phyloP scores from a whole-genome alignment of 2,888 invertebrate genomes.

The Plagiodera versicolora region DNA sequence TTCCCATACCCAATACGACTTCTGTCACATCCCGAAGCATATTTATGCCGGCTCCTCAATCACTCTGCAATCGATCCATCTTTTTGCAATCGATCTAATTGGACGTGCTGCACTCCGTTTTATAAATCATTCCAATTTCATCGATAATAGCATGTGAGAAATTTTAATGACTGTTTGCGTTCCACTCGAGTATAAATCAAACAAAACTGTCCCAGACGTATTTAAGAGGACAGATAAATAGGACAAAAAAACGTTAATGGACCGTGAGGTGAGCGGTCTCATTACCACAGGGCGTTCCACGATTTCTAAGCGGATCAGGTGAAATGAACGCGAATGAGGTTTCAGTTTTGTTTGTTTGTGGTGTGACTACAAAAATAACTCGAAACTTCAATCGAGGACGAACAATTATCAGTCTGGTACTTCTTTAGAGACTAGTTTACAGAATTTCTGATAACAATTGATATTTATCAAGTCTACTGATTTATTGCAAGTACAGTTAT shows the following conservation, averaged over 20 bases:
- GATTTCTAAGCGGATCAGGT: neutral
- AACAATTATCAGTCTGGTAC: no score
- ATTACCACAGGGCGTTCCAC: slow-evolving; percentile 3
- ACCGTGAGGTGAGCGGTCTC: slow-evolving; percentile 6
- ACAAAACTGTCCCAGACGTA: slow-evolving; percentile 15
- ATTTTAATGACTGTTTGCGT: slow-evolving; percentile 13
- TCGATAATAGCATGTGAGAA: slow-evolving; percentile 12
- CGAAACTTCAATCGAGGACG: no score
- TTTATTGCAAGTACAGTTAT: no score
- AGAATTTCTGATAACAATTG: no score
- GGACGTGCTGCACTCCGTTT: neutral
- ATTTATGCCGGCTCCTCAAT: neutral
- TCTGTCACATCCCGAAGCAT: neutral
- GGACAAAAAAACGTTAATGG: slow-evolving; percentile 11
- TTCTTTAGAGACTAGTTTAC: no score
- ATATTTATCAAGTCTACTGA: no score
- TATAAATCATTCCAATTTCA: neutral
- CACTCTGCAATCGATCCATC: neutral
- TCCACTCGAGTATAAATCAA: slow-evolving; percentile 13
- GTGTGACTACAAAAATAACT: no score
- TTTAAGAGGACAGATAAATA: slow-evolving; percentile 11
- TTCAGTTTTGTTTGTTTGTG: no score
- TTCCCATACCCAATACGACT: neutral
- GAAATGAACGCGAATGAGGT: no score
- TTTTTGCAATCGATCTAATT: neutral